These are phyloP conservation scores for Mastomys natalensis DNA, from an alignment of 2,113 vertebrate species.

Conservation along the genomic window DNA sequence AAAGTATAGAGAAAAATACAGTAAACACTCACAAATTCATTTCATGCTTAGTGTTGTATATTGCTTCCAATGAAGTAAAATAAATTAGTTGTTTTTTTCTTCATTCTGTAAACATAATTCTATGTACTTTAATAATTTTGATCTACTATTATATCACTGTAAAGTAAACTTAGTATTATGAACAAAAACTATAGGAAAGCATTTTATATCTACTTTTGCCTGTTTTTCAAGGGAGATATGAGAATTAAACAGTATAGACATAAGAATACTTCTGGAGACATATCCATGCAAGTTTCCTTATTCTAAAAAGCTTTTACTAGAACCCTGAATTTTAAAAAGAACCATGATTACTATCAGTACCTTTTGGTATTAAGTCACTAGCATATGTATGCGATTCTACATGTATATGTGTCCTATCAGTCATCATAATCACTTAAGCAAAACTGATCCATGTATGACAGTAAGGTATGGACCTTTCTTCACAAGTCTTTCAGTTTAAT, in stretches of 20 bases:
- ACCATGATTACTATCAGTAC: not conserved
- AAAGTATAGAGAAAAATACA: not conserved
- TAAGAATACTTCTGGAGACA: not conserved
- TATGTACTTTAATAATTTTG: not conserved
- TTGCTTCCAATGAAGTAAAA: not conserved
- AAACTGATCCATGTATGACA: not conserved
- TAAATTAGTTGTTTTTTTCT: not conserved
- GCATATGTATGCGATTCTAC: not conserved
- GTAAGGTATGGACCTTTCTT: too few species aligned
- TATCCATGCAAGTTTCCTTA: not conserved
- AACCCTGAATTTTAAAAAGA: not conserved
- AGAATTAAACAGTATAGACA: not conserved
- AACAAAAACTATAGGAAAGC: not conserved
- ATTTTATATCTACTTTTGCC: not conserved
- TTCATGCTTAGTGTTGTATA: not conserved
- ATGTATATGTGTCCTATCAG: not conserved
- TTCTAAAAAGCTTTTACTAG: not conserved
- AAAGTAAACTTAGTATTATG: not conserved
- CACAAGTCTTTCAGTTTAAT: not conserved
- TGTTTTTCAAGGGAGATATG: not conserved
- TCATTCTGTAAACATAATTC: not conserved
- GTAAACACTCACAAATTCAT: not conserved
- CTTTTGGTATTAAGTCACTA: not conserved
- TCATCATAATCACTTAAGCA: rapidly evolving
- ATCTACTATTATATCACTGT: not conserved